phyloP scores from a whole-genome alignment of 2,113 vertebrate species.

The Corythoichthys intestinalis region DNA sequence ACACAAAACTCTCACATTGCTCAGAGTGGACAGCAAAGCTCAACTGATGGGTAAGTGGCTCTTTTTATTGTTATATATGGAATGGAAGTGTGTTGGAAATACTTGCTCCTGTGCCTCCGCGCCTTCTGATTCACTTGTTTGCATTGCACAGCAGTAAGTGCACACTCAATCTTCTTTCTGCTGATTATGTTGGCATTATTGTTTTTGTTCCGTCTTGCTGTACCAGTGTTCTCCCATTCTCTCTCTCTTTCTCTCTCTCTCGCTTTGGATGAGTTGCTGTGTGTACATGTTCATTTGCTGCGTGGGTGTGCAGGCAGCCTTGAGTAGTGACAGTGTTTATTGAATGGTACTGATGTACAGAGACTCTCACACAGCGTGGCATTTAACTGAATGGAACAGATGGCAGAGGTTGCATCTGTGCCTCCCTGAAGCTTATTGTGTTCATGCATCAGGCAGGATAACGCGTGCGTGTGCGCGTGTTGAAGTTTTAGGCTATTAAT shows the following conservation, averaged over 20 bases:
- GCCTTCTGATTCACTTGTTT: not conserved
- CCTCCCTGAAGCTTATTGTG: constrained; percentile 37
- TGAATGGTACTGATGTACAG: constrained; percentile 64
- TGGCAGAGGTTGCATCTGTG: constrained; percentile 43
- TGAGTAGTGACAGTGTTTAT: constrained; percentile 55
- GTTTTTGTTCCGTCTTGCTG: not conserved
- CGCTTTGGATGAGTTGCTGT: constrained; percentile 2
- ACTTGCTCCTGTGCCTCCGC: not conserved
- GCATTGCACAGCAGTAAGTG: not conserved
- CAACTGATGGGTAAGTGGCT: constrained; percentile 72
- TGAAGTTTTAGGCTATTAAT: not conserved
- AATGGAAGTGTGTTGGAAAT: constrained; percentile 1
- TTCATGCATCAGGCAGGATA: constrained; percentile 6
- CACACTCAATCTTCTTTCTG: not conserved
- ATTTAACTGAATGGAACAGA: constrained; percentile 65
- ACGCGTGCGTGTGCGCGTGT: not conserved
- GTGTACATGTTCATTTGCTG: constrained; percentile 18
- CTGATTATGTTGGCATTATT: not conserved
- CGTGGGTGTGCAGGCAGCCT: constrained; percentile 46
- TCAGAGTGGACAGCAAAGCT: constrained; percentile 29
- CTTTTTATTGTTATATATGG: constrained; percentile 19
- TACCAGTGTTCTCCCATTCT: not conserved
- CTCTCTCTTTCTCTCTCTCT: not conserved
- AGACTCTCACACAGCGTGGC: constrained; percentile 41
- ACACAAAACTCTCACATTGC: constrained; percentile 6